These are phyloP conservation scores for Lasioglossum malachurum DNA, from an alignment of 2,888 invertebrate species.

Conservation along the genomic window DNA sequence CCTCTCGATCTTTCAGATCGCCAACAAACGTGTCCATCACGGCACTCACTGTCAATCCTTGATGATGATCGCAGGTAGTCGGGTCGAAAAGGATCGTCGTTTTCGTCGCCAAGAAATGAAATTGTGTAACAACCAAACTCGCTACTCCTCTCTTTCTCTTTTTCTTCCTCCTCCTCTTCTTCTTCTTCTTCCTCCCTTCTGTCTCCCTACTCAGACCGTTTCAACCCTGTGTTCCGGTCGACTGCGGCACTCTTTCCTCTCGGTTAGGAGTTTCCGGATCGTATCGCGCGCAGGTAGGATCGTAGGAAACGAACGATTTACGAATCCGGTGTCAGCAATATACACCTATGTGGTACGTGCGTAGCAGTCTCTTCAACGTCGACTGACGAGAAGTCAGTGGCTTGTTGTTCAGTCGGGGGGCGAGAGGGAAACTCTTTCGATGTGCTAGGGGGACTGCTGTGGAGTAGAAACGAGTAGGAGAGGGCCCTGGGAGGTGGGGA, in stretches of 20 bases:
- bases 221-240: neutral
- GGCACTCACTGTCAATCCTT: slow-evolving; percentile 61
- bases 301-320: slow-evolving; percentile 23
- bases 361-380: slow-evolving; percentile 71
- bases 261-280: slow-evolving; percentile 13
- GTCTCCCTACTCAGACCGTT: neutral
- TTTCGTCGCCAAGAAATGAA: slow-evolving; percentile 10
- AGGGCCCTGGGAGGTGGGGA: slow-evolving; percentile 51
- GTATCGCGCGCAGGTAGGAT: slow-evolving; percentile 40
- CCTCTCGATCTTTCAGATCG: neutral
- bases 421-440: slow-evolving; percentile 53
- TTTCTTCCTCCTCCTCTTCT: neutral
- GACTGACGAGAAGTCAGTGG: slow-evolving; percentile 73
- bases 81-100: slow-evolving; percentile 6
- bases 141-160: neutral
- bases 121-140: slow-evolving; percentile 33
- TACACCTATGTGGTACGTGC: slow-evolving; percentile 54
- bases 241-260: slow-evolving; percentile 40
- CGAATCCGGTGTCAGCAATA: slow-evolving; percentile 43
- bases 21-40: neutral
- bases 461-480: slow-evolving; percentile 57
- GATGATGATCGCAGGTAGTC: slow-evolving; percentile 4
- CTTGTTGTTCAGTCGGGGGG: slow-evolving; percentile 68
- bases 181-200: slow-evolving; percentile 16
- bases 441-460: slow-evolving; percentile 53